Evolutionary conservation across 23 tunicate species (phyloP), one percentile per base, ranked within the genome.

Genomic region (Botrylloides violaceus): DNA sequence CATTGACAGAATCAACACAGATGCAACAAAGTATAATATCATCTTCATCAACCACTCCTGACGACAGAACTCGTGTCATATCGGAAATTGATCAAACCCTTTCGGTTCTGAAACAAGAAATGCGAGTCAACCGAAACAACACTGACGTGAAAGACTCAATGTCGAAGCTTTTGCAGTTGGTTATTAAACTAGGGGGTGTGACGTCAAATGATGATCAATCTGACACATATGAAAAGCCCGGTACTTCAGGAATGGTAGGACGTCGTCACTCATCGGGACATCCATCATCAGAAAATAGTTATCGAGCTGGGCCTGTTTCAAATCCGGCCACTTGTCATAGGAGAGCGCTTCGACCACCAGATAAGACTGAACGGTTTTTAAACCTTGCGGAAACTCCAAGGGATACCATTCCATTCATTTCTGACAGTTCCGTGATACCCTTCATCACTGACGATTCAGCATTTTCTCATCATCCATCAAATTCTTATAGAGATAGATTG

Each of bases 41-140:
- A 7, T 32, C 36, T 7, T 64, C 70, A 30, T 33, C 70, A 18
- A 23, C 9, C 70, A 7, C 39, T 7, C 30, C 19, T 27, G 43
- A 39, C 0, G 74, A 32, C 24, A 9, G 35, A 9, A 5, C 74
- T 38, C 57, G 37, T 19, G 57, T 68, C 12, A 32, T 68, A 2
- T 22, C 74, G 26, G 74, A 68, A 43, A 68, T 68, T 43, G 74
- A 68, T 22, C 21, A 37, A 32, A 68, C 74, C 0, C 58, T 68
- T 20, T 68, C 74, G 23, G 49, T 32, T 9, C n/a, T 68, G 35
- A 68, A 37, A 22, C 5, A 20, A 38, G 74, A 56, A 21, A 37
- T 68, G 74, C 74, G 25, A 22, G 47, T 32, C 0, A 43, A 26
- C 37, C 22, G 74, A 2, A 68, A 68, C 37, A 56, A 38, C 24